Base-by-base conservation (phyloP, 2,113 vertebrate species). In the Tyto alba region DNA sequence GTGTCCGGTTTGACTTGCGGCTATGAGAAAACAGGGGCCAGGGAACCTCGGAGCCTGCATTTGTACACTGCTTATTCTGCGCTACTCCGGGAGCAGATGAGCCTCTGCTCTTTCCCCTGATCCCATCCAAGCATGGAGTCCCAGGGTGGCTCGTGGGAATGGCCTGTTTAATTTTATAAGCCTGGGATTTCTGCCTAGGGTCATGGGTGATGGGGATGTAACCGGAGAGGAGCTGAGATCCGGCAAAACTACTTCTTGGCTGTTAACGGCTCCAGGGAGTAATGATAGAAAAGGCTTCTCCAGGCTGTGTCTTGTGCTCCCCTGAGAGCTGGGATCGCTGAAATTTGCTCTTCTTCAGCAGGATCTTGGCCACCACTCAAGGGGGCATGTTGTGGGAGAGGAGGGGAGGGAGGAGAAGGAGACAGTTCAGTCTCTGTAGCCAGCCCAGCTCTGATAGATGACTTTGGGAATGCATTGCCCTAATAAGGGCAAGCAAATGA, bases 171-270 rank as follows among this genome's bases (percentile, higher is more conserved):
- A 78, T 77, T 92, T 94, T 84, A 50, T 71, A 80, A 88, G 88
- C 73, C 67, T 87, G 48, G 56, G 73, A 81, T 94, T 92, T 94
- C 72, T 90, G n/a, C n/a, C 74, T 36, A 40, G 85, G 78, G 82
- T 96, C 93, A 69, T 3, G 20, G 27, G 13, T 47, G 50, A n/a
- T 26, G 21, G 41, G 16, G 69, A 53, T 57, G 74, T 90, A 88
- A 83, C 57, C 0, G 1, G 74, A 94, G 78, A 93, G 41, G 71
- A 93, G 56, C 30, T 62, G 91, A 60, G 81, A 88, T 73, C 80
- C 3, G 1, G 77, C 84, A 82, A n/a, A 95, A 59, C 34, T 40
- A n/a, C 17, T 66, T 50, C 47, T 77, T 71, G 79, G 47, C 69
- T 90, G n/a, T 68, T 76, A 57, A n/a, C 4, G n/a, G 53, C 85